phyloP scores from a whole-genome alignment of 2,888 invertebrate species.

The Kuschelorhynchus macadamiae region DNA sequence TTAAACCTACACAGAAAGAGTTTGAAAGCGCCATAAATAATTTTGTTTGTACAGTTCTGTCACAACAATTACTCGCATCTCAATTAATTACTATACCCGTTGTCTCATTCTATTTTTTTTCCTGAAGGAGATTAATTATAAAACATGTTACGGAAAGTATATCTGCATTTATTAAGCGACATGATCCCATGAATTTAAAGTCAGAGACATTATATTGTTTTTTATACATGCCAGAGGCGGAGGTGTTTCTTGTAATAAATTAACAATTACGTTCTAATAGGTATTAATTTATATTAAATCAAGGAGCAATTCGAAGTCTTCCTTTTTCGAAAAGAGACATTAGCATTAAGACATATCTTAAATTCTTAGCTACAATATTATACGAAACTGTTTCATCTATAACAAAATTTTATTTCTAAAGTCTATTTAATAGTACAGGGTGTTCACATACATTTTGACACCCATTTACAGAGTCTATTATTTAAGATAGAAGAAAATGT shows the following conservation, averaged over 20 bases:
- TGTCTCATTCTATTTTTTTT: slow-evolving; percentile 13
- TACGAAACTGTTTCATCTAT: too few species aligned
- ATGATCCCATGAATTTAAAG: slow-evolving; percentile 18
- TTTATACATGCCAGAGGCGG: slow-evolving; percentile 1
- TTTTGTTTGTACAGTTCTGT: slow-evolving; percentile 32
- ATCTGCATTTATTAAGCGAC: slow-evolving; percentile 26
- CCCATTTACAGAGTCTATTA: too few species aligned
- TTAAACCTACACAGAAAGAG: slow-evolving; percentile 26
- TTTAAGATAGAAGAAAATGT: too few species aligned
- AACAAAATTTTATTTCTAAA: too few species aligned
- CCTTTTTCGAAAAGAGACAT: too few species aligned
- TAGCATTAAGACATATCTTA: too few species aligned
- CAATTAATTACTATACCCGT: slow-evolving; percentile 33
- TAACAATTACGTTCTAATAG: background rate
- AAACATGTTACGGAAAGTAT: slow-evolving; percentile 10
- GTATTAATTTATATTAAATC: too few species aligned
- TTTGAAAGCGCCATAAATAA: slow-evolving; percentile 33
- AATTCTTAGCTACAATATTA: too few species aligned
- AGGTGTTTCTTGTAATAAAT: slow-evolving; percentile 1
- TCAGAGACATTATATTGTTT: background rate
- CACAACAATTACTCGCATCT: slow-evolving; percentile 34
- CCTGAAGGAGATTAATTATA: slow-evolving; percentile 22
- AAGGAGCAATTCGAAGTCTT: too few species aligned
- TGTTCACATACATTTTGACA: too few species aligned
- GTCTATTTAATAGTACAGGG: too few species aligned